A percentile compares a stretch with the other conserved stretches of the same genome.
Evolutionary conservation across 2,797 vertebrate genomes (phyloP).

Genomic region (Pithecia hirsuta): DNA sequence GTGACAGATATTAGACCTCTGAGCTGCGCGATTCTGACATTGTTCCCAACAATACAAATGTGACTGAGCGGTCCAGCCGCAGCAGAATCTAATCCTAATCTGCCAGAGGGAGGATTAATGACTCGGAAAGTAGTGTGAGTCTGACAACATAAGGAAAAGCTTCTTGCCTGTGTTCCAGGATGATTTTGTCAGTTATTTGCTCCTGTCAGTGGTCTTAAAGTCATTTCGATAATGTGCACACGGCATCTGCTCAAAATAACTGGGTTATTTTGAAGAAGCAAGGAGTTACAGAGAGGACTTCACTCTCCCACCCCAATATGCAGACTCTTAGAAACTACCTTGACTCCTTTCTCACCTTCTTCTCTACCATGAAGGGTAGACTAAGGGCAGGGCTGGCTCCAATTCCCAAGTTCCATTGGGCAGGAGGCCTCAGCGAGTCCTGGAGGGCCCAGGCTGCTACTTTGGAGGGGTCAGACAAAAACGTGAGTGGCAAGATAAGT

Average conservation of each 20-base stretch:
- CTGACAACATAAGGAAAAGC: not conserved
- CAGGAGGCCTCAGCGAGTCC: not conserved
- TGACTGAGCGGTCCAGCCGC: not conserved
- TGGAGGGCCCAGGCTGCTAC: not conserved
- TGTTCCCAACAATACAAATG: conserved; percentile 7
- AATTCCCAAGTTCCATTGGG: not conserved
- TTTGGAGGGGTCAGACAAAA: not conserved
- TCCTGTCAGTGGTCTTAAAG: not conserved
- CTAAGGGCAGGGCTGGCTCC: not conserved
- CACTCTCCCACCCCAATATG: too few species aligned
- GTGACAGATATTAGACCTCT: conserved; percentile 52
- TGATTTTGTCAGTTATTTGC: not conserved
- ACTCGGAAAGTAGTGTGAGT: not conserved
- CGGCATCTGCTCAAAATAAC: not conserved
- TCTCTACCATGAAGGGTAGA: not conserved
- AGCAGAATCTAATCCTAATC: not conserved
- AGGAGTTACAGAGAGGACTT: not conserved
- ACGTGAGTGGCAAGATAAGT: not conserved
- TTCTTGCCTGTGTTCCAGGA: not conserved
- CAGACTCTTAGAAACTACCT: too few species aligned
- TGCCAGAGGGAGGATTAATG: not conserved
- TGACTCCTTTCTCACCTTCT: not conserved
- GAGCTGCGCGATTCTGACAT: not conserved
- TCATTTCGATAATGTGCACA: not conserved
- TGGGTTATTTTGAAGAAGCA: not conserved